Evolutionary conservation across 1,140 invertebrate species (phyloP), one percentile per base, ranked within the genome.

Genomic region (Lerema accius): DNA sequence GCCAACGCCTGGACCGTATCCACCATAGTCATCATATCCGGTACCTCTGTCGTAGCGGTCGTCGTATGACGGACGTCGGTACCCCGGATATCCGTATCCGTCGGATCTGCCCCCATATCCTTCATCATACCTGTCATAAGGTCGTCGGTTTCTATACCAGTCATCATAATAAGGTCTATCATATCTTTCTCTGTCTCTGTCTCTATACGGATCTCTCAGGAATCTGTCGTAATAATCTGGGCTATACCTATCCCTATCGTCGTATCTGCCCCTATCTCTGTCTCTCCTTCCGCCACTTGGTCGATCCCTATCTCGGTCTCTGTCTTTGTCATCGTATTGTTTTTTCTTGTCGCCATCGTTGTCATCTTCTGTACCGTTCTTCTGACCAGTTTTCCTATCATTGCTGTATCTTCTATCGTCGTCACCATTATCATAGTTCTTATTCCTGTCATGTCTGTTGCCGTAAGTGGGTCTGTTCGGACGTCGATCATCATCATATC

Each of bases 171-270:
- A 78, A 9, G 72, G 72, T 19, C 74, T 61, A 13, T 76, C 74
- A 17, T 76, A 76, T 49, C 82, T 37, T 1, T 11, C 35, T 37
- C 35, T 37, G 35, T 37, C 35, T 37, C 35, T 72, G 7, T 82
- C 78, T 55, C 79, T 80, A 28, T 76, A 71, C 0, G 77, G 73
- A 63, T 85, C 80, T 65, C 80, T 81, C 39, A 88, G 61, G 45
- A 86, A 86, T 46, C 84, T 77, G 13, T 86, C 85, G 17, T 87
- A 90, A 48, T 90, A 88, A 49, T 90, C 85, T 10, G 82, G 83
- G 11, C 78, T 80, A 59, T 89, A 89, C 60, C 78, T 76, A 50
- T 90, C 84, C 63, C 87, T 80, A 49, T 90, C 86, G 14, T 90
- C 83, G 32, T 90, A 76, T 59, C 83, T 75, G 59, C 82, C 68